Evolutionary conservation across 1,140 invertebrate genomes (phyloP), one percentile per base, ranked within the genome.

Genomic region (Phenacoccus solenopsis): DNA sequence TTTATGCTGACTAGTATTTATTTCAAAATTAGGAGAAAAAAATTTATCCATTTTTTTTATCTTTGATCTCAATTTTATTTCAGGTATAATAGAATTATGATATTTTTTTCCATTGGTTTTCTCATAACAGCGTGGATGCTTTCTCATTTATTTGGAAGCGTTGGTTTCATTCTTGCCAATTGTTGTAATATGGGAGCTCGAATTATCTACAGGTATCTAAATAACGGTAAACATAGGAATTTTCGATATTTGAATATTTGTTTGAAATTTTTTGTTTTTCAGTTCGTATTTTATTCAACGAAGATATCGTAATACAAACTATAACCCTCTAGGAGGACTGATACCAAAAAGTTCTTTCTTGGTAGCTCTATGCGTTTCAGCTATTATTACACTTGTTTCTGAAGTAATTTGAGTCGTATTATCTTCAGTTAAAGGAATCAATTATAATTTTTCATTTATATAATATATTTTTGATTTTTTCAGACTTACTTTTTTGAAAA

Each of bases 141-240:
- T 59, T 93, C 90, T 10, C 86, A 82, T 73, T 77, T 87, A 71
- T 85, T 96, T 70, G 94, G 93, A 3, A 89, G 91, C 69, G 88
- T 94, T 70, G 94, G 95, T 13, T 97, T 98, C 79, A 94, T 96
- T 73, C 80, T 96, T 70, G 94, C 94, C 16, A 98, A 97, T 80
- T 96, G 93, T 79, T 83, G 93, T 9, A 97, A 96, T 80, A 97
- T 98, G 93, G 75, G 81, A 38, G 84, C 88, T 28, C 83, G 94
- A 75, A 95, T 97, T 75, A 74, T 80, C 3, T 89, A 92, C 76
- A 91, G 88, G 77, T 84, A 76, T 21, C 73, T 72, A 32, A 32
- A 32, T 32, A 32, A 32, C 5, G 13, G 5, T 32, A 13, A 32
- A 32, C 81, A 69, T 81, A 82, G 61, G 85, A 87, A 80, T 88